Base-by-base conservation (phyloP, 2,888 invertebrate species). In the Hymenopus coronatus region DNA sequence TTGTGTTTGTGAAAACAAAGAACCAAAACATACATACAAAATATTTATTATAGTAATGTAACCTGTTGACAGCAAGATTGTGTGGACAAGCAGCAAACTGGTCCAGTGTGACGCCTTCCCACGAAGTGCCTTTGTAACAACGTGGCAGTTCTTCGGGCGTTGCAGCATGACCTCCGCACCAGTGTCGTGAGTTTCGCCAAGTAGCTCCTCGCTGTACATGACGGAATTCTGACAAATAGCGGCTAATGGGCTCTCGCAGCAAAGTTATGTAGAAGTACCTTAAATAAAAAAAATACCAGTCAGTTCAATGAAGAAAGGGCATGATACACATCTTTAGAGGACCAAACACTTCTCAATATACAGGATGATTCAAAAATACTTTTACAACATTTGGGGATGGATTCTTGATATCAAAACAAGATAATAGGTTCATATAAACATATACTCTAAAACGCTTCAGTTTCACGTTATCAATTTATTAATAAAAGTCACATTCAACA, bases 201-300 rank as follows among this genome's bases (percentile, higher is more conserved):
- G 99, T 99, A 90, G 98, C 99, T 81, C 99, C 99, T 46, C 99
- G 95, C 92, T 98, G 97, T 86, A 99, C 99, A 94, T 99, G 99
- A 84, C 98, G 96, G 94, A 98, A 99, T 94, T 99, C 99, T 89
- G 99, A 99, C 92, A 99, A 94, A 94, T 98, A 99, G 91, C 98
- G 96, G 88, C 97, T 95, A 83, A 99, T 96, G 0, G 99, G 99
- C 92, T 99, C 98, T 90, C 99, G 95, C 87, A 99, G 95, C 91
- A 99, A 95, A 8, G 99, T 98, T 91, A 99, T 98, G 94, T 99
- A 99, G 94, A 98, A 98, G 94, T 99, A 99, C 92, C 99, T 95
- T 93, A 20, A 12, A 86, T 6, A 70, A 3, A 81, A n/a, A 9
- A 25, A 81, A 54, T 54, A 12, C 28, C 0, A 70, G 2, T 70